Evolutionary conservation across 92 coral and sea anemone species (phyloP), one percentile per base, ranked within the genome.

Genomic region (Porites divaricata): DNA sequence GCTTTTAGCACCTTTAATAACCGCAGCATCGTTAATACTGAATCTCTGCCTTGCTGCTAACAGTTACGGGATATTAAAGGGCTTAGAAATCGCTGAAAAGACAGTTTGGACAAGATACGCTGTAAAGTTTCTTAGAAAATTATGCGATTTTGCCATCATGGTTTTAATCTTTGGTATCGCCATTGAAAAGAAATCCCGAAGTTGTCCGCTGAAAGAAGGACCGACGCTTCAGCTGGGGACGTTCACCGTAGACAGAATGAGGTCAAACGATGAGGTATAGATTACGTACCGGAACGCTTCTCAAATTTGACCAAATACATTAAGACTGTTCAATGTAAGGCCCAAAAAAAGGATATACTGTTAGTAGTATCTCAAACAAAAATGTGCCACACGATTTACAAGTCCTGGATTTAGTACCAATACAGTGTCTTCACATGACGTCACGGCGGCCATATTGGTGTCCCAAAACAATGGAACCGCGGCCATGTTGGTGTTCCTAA

Each of bases 81-180:
- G 41, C 0, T 41, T 71, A 0, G 72, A 51, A 20, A 54, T 15
- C n/a, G 72, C 78, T 6, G 81, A 52, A 9, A 22, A 21, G 8
- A 20, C 17, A 8, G 16, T 65, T 12, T 90, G 94, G 97, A 25
- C 84, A 12, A 88, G 92, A 91, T 93, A 80, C 56, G 86, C 58
- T 20, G 17, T 88, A 13, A 75, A 85, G 26, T 81, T 90, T 13
- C 78, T 78, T 2, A 45, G 26, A 20, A 57, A 81, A 14, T 16
- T 77, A 20, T 66, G 87, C 71, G 97, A 93, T 22, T 58, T 86
- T 4, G 20, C 78, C 11, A 86, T 91, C 51, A 82, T 74, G 41
- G 49, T 75, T 11, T 68, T 84, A 12, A 93, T 93, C 10, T 79
- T 85, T 72, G 61, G 77, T 45, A 76, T 87, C 45, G 92, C 91